These are phyloP conservation scores for Gymnarchus niloticus DNA, from an alignment of 2,113 vertebrate species.

Conservation along the genomic window DNA sequence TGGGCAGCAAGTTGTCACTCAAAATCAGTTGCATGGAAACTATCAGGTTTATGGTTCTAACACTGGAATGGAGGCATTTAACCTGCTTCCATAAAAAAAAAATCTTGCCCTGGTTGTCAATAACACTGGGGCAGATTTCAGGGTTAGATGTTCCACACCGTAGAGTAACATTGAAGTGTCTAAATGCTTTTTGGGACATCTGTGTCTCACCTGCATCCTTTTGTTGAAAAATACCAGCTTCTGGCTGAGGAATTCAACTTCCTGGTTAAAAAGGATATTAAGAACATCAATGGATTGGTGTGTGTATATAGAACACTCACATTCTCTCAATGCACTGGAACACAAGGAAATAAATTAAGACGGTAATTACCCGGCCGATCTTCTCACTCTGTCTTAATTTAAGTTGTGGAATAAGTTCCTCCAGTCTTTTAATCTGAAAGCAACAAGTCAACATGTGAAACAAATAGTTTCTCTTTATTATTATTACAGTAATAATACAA, in stretches of 20 bases:
- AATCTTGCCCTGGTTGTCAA: too few species aligned
- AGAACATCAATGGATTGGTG: not conserved
- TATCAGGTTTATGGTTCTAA: not conserved
- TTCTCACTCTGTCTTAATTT: slow-evolving; percentile 56
- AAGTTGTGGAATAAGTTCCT: slow-evolving; percentile 61
- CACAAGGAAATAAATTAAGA: not conserved
- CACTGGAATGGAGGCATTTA: not conserved
- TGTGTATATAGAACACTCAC: not conserved
- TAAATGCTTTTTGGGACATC: not conserved
- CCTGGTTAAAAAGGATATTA: slow-evolving; percentile 40
- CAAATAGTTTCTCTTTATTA: too few species aligned
- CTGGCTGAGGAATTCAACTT: slow-evolving; percentile 60
- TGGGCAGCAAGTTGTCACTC: too few species aligned
- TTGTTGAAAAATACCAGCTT: slow-evolving; percentile 61
- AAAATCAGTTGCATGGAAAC: too few species aligned
- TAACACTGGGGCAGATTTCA: too few species aligned
- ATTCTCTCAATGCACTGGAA: not conserved
- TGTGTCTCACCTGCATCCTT: slow-evolving; percentile 59
- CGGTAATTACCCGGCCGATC: slow-evolving; percentile 51
- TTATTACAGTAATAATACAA: not conserved
- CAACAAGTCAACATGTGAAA: too few species aligned
- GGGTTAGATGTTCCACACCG: not conserved
- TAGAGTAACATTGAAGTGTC: not conserved
- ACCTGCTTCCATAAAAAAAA: not conserved
- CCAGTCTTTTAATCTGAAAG: slow-evolving; percentile 64